phyloP scores from a whole-genome alignment of 2,797 vertebrate genomes.

The Spondyliosoma cantharus region DNA sequence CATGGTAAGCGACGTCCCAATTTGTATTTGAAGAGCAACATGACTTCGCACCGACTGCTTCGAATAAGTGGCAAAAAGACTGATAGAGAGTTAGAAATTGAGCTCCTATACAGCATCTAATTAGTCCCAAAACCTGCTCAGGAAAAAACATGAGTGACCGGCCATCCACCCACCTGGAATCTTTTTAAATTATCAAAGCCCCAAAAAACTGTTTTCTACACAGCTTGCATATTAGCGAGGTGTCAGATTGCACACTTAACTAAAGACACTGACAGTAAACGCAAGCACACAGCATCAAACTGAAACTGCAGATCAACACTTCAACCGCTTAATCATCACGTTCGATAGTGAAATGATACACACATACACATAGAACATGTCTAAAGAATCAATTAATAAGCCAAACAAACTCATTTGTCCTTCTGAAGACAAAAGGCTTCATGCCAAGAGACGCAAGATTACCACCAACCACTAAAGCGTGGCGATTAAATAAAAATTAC shows the following conservation, averaged over 20 bases:
- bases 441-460: conserved; percentile 53
- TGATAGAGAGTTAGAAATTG: no score
- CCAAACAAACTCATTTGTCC: conserved; percentile 50
- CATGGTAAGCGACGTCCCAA: no score
- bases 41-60: no score
- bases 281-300: neutral
- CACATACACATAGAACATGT: conserved; percentile 3
- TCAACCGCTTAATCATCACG: neutral
- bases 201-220: no score
- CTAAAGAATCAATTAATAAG: conserved; percentile 44
- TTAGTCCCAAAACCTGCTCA: no score
- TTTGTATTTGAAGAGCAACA: no score
- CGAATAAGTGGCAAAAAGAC: no score
- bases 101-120: no score
- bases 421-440: conserved; percentile 38
- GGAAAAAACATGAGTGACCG: no score
- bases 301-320: neutral
- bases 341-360: neutral
- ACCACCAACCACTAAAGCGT: conserved; percentile 59
- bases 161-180: no score
- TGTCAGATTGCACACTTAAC: neutral
- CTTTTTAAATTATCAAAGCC: no score
- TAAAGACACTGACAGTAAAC: neutral
- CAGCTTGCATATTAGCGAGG: no score
- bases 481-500: conserved; percentile 70